Conservation (phyloP, 2,888 invertebrate species). For the Amphipoea lucens region DNA sequence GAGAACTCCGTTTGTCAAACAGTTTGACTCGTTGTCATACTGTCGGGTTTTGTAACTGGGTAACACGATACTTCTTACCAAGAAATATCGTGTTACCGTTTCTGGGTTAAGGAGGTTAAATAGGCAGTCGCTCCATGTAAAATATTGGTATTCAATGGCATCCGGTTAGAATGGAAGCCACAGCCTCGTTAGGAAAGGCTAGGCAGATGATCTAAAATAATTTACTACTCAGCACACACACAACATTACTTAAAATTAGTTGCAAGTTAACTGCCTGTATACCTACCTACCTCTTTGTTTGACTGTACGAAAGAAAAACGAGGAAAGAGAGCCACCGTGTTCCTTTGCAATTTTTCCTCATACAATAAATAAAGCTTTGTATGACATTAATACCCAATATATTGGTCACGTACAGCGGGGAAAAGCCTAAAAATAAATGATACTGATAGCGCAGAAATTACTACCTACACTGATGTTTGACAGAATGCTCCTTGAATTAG, state of each 20-base stretch:
- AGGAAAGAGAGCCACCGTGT: not conserved
- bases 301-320: slow-evolving; percentile 13
- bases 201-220: not conserved
- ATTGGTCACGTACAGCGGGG: slow-evolving; percentile 47
- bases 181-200: not conserved
- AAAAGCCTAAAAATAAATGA: slow-evolving; percentile 53
- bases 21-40: not conserved
- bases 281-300: not conserved
- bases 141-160: not conserved
- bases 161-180: too few relatives aligned
- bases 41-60: not conserved
- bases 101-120: not conserved
- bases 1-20: not conserved
- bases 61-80: not conserved
- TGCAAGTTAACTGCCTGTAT: not conserved
- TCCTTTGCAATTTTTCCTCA: slow-evolving; percentile 45
- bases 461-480: slow-evolving; percentile 42
- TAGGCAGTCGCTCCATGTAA: not conserved
- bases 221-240: too few relatives aligned
- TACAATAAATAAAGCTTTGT: slow-evolving; percentile 58
- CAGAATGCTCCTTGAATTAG: slow-evolving; percentile 39
- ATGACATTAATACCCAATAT: slow-evolving; percentile 58
- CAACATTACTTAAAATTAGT: not conserved
- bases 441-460: slow-evolving; percentile 36
- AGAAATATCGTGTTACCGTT: not conserved